phyloP scores from a whole-genome alignment of 2,888 invertebrate genomes.

The Drosophila fulvimacula region DNA sequence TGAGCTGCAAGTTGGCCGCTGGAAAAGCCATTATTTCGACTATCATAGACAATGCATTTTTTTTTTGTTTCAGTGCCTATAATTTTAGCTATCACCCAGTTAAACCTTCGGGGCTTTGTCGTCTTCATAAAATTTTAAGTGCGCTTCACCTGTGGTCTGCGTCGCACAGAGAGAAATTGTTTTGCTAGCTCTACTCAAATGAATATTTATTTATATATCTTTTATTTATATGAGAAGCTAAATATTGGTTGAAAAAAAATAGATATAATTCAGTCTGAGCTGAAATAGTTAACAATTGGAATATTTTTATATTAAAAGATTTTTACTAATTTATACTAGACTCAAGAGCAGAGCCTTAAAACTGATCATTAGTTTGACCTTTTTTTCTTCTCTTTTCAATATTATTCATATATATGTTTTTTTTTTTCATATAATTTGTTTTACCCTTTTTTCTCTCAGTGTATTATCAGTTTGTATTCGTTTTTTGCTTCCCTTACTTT shows the following conservation, averaged over 20 bases:
- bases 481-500: background rate
- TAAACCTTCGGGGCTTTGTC: conserved; percentile 30
- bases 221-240: background rate
- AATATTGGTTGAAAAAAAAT: background rate
- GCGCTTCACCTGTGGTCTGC: conserved; percentile 58
- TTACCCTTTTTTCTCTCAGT: background rate
- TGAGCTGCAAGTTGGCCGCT: conserved; percentile 57
- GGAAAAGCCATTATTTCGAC: conserved; percentile 37
- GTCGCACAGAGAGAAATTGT: background rate
- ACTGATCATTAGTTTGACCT: background rate
- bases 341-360: background rate
- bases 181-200: background rate
- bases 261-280: background rate
- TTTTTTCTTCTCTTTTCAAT: background rate
- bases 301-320: background rate
- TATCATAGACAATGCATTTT: conserved; percentile 26
- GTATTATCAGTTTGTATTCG: conserved; percentile 9
- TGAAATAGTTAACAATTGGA: background rate
- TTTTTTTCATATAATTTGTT: background rate
- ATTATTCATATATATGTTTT: background rate
- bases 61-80: background rate
- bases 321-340: too few relatives aligned
- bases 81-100: background rate
- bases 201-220: background rate
- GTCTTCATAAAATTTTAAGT: conserved; percentile 73